phyloP scores from a whole-genome alignment of 2,797 vertebrate species.

The Lagodon rhomboides region DNA sequence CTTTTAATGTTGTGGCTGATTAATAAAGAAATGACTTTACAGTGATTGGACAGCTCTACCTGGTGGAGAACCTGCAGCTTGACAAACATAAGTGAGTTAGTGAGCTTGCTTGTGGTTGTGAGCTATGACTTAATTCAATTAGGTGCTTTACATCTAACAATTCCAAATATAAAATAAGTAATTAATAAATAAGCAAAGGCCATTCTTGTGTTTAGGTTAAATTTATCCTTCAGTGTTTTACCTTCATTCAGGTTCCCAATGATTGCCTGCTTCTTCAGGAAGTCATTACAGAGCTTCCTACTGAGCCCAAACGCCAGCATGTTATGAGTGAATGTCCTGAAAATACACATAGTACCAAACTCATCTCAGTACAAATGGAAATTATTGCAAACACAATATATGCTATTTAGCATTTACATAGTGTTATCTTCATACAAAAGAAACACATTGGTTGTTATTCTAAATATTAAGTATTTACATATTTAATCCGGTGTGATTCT shows the following conservation, averaged over 20 bases:
- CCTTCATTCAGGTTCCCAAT: slow-evolving; percentile 97
- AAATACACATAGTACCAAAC: slow-evolving; percentile 37
- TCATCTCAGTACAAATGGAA: background rate
- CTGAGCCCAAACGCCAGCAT: slow-evolving; percentile 97
- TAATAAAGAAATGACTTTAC: background rate
- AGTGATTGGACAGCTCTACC: background rate
- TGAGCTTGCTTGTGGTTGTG: background rate
- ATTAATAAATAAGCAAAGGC: background rate
- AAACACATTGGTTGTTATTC: background rate
- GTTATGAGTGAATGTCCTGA: slow-evolving; percentile 97
- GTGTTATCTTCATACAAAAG: background rate
- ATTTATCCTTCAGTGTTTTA: slow-evolving; percentile 56
- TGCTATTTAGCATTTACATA: background rate
- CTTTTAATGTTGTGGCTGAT: too few species aligned
- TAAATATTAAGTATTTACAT: background rate
- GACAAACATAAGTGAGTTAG: background rate
- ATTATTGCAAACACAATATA: background rate
- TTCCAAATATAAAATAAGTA: too few species aligned
- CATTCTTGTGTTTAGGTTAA: background rate
- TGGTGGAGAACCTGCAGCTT: background rate
- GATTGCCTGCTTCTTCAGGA: slow-evolving; percentile 97
- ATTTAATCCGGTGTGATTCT: background rate
- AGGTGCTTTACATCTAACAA: background rate
- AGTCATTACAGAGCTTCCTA: slow-evolving; percentile 95
- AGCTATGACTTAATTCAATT: background rate